phyloP scores from a whole-genome alignment of 2,888 invertebrate species.

The Clivina fossor region DNA sequence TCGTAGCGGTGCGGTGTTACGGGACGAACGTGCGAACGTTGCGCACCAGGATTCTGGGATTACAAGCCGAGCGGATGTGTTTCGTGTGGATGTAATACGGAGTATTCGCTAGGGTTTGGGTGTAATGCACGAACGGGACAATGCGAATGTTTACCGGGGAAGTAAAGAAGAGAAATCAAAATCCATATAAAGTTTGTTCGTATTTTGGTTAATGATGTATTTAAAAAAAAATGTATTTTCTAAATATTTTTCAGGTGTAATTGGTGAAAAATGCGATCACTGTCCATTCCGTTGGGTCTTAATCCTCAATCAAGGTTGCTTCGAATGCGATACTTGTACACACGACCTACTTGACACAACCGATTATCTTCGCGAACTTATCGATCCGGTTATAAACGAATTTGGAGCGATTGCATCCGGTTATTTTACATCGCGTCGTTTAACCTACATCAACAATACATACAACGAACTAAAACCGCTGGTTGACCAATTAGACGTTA shows the following conservation, averaged over 20 bases:
- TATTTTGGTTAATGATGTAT: too few relatives aligned
- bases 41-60: conserved; percentile 92
- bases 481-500: conserved; percentile 67
- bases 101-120: conserved; percentile 87
- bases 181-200: too few relatives aligned
- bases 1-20: conserved; percentile 66
- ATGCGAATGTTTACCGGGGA: conserved; percentile 84
- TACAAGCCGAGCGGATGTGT: conserved; percentile 79
- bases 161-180: too few relatives aligned
- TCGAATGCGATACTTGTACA: conserved; percentile 89
- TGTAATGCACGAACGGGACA: conserved; percentile 88
- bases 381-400: conserved; percentile 74
- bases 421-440: conserved; percentile 82
- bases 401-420: conserved; percentile 81
- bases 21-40: conserved; percentile 83
- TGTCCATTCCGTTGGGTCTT: conserved; percentile 93
- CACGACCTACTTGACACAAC: conserved; percentile 87
- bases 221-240: too few relatives aligned
- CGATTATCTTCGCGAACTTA: conserved; percentile 67
- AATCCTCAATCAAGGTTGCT: conserved; percentile 80
- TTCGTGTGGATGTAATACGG: conserved; percentile 90
- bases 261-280: conserved; percentile 92
- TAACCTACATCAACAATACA: conserved; percentile 78
- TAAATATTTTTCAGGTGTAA: conserved; percentile 63
- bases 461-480: conserved; percentile 67